Evolutionary conservation across 2,113 vertebrate species (phyloP), one percentile per base, ranked within the genome.

Genomic region (Scomber japonicus): DNA sequence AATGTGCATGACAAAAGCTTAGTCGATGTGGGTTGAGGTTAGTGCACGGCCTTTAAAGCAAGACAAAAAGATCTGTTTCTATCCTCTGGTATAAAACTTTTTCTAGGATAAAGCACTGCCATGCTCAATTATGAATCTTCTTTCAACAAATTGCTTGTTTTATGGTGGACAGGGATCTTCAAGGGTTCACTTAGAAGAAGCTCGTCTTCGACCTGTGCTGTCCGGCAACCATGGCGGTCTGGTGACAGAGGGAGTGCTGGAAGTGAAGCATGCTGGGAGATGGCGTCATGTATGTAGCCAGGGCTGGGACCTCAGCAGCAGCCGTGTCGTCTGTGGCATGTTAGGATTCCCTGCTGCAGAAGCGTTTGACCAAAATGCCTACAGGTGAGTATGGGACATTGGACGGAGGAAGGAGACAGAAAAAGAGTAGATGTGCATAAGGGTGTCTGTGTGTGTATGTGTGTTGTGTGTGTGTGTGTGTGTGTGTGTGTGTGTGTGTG

Each of bases 281-380:
- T 99, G 98, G 98, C 95, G 96, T 85, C 98, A 97, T 16, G 96
- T 98, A 89, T 99, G 98, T 0, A 94, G 94, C 35, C 92, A 89
- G 0, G 91, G 85, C 78, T 99, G 97, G 98, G 96, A 94, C 79
- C 86, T 95, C 75, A 97, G 96, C 91, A 96, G 95, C 95, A 98
- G 96, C 84, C 94, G 92, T 0, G 98, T 99, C 55, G 94, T 95
- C 50, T 99, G 98, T 0, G 98, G 98, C 66, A 98, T 97, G 97
- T 92, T 99, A 92, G 98, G 98, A 88, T 99, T 96, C 91, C 97
- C 98, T 21, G 86, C 45, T 0, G 95, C 96, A 46, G 93, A 94
- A 5, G 91, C 90, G 0, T 71, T 96, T 69, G 85, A 97, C 87
- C 89, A 80, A 64, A 91, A 81, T 48, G 93, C 97, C 91, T 99